Percentiles rank a stretch among this genome's conserved stretches.
Conservation (phyloP, 2,113 vertebrate species). For the Girardinichthys multiradiatus region DNA sequence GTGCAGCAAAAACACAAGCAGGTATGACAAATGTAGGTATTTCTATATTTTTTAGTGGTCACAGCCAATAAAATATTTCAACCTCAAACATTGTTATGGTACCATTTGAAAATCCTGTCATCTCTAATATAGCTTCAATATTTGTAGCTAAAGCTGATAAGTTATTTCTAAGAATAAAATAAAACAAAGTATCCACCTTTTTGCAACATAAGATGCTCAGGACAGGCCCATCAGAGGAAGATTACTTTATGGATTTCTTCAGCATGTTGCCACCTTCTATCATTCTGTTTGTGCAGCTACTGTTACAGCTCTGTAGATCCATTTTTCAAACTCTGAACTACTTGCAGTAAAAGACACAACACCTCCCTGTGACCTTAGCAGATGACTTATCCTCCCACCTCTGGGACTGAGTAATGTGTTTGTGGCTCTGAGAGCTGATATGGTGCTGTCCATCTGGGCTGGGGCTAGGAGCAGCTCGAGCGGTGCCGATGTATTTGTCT, state of each 20-base stretch:
- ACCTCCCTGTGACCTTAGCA: constrained; percentile 67
- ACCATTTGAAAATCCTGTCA: too few species aligned
- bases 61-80: too few species aligned
- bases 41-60: too few species aligned
- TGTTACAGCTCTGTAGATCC: constrained; percentile 48
- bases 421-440: constrained; percentile 58
- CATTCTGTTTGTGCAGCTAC: constrained; percentile 39
- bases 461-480: constrained; percentile 38
- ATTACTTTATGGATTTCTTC: constrained; percentile 54
- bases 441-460: constrained; percentile 44
- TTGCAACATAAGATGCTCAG: not conserved
- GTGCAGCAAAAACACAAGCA: too few species aligned
- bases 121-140: not conserved
- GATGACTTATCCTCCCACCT: constrained; percentile 68
- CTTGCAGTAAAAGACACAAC: constrained; percentile 60
- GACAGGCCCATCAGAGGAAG: constrained; percentile 31
- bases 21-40: too few species aligned
- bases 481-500: constrained; percentile 61
- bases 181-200: constrained; percentile 21
- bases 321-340: constrained; percentile 63
- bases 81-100: too few species aligned
- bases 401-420: constrained; percentile 67
- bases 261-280: constrained; percentile 39
- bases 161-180: constrained; percentile 24
- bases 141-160: constrained; percentile 1